Base-by-base conservation (phyloP, 2,113 vertebrate species). In the Dipodomys stephensi region DNA sequence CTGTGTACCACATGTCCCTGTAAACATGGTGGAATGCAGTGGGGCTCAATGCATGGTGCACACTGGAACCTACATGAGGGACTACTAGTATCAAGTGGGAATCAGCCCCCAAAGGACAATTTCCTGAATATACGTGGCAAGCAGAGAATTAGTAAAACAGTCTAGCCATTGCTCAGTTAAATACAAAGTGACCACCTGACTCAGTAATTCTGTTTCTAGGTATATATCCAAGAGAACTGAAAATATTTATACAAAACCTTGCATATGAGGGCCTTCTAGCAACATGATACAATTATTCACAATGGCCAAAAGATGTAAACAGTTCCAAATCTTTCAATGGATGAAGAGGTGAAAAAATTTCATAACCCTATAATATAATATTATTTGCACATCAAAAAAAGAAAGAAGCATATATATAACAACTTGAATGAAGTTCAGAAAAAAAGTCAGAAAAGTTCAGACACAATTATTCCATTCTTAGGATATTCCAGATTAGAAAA, bases 371-470 rank as follows among this genome's bases (percentile, higher is more conserved):
- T 3, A 88, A 22, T 32, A 23, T 44, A 92, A 87, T 81, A n/a
- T 82, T 87, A 60, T 65, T 84, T 25, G 64, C n/a, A 53, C 28
- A 73, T 71, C n/a, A 64, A 74, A 94, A 94, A 91, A 77, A 39
- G 12, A 87, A 87, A 67, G 13, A 25, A 35, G 22, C 30, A n/a
- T 39, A 68, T 13, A 32, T 62, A n/a, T 10, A 86, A 74, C 4
- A 44, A 53, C 62, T 86, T 72, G 8, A 6, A 93, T 77, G 72
- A 89, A 94, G 9, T 28, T 80, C 69, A 71, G 32, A 87, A 94
- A 91, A 91, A 28, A 74, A 93, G 27, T 2, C 39, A 82, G 4
- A 30, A 46, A 93, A 64, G 27, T 78, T 9, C 11, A 78, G 60
- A 64, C 65, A 67, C 12, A 68, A 28, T 85, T 22, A 94, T 65